Percentiles rank a stretch among this genome's conserved stretches.
Evolutionary conservation across 2,797 vertebrate genomes (phyloP).

Genomic region (Fringilla coelebs): DNA sequence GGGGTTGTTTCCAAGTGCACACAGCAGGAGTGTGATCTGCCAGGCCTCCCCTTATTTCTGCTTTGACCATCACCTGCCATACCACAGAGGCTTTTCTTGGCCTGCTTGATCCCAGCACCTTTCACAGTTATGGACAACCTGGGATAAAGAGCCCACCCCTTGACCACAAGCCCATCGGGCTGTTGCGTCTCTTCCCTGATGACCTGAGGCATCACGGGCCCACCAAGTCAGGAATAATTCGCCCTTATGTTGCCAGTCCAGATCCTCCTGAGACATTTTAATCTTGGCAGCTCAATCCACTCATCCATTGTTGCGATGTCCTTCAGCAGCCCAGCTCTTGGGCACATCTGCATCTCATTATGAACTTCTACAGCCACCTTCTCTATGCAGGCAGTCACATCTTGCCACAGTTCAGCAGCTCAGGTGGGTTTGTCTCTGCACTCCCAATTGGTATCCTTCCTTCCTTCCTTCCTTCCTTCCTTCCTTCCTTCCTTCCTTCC

Average conservation of each 20-base stretch:
- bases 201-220: not conserved
- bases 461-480: too few relatives aligned
- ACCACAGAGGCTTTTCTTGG: not conserved
- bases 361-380: not conserved
- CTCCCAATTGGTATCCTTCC: not conserved
- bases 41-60: not conserved
- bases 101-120: not conserved
- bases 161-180: fast-evolving
- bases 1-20: not conserved
- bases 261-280: not conserved
- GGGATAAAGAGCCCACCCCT: not conserved
- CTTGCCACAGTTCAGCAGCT: not conserved
- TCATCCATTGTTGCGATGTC: not conserved
- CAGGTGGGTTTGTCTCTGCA: not conserved
- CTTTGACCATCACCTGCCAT: fast-evolving
- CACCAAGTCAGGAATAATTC: not conserved
- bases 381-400: not conserved
- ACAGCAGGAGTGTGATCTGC: not conserved
- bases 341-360: not conserved
- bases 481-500: too few relatives aligned
- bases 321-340: not conserved
- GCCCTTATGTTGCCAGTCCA: not conserved
- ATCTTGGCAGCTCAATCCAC: not conserved
- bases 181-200: not conserved
- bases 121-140: not conserved